These are phyloP conservation scores for Ptilodon capucinus DNA, from an alignment of 2,888 invertebrate genomes.

Conservation along the genomic window DNA sequence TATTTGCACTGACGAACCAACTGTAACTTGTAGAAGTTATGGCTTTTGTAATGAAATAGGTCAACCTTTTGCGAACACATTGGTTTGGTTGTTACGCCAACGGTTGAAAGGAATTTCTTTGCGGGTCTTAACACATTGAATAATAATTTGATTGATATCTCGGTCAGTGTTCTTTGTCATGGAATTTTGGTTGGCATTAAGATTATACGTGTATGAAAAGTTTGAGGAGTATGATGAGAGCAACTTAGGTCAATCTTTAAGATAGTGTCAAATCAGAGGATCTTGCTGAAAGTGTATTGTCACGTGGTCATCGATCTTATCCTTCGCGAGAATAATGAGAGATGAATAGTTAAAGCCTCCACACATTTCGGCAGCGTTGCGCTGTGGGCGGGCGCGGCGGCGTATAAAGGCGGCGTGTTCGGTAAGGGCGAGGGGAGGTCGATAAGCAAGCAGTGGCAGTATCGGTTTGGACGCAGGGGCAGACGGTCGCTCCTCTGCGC, in stretches of 20 bases:
- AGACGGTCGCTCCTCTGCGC: slow-evolving; percentile 40
- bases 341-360: slow-evolving; percentile 71
- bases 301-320: slow-evolving; percentile 56
- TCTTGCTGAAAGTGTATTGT: slow-evolving; percentile 26
- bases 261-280: neutral
- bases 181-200: too few relatives aligned
- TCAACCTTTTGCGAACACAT: too few relatives aligned
- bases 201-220: too few relatives aligned
- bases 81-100: too few relatives aligned
- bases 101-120: too few relatives aligned
- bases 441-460: slow-evolving; percentile 79
- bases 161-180: too few relatives aligned
- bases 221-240: too few relatives aligned
- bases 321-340: slow-evolving; percentile 57
- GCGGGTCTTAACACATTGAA: too few relatives aligned
- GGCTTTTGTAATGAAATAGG: too few relatives aligned
- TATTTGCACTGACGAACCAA: too few relatives aligned
- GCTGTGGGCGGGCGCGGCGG: slow-evolving; percentile 54
- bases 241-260: neutral
- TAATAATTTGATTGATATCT: too few relatives aligned
- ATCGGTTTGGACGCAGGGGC: slow-evolving; percentile 47
- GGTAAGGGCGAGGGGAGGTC: slow-evolving; percentile 61
- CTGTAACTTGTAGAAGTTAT: too few relatives aligned
- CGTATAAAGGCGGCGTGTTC: slow-evolving; percentile 40
- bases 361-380: slow-evolving; percentile 69